A percentile compares a stretch with the other conserved stretches of the same genome.
Conservation (phyloP, 2,888 invertebrate genomes). For the Pseudanteris insignis region DNA sequence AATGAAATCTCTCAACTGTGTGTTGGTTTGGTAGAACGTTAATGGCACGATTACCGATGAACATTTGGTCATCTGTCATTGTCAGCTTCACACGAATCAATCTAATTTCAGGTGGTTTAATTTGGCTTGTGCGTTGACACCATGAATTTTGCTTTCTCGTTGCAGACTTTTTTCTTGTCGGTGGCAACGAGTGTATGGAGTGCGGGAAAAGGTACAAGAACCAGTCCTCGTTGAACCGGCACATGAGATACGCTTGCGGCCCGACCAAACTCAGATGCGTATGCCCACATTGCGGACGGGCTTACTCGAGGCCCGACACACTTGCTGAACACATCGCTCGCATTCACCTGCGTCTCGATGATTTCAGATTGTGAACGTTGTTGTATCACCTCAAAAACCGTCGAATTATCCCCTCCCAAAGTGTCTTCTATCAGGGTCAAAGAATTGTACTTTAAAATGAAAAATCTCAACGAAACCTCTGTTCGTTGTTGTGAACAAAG, state of each 20-base stretch:
- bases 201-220: conserved; percentile 59
- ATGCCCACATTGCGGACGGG: conserved; percentile 56
- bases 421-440: no score
- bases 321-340: conserved; percentile 56
- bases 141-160: conserved; percentile 51
- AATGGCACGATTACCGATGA: neutral
- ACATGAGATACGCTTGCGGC: conserved; percentile 61
- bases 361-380: conserved; percentile 26
- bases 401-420: no score
- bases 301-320: conserved; percentile 57
- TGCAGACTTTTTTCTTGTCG: conserved; percentile 50
- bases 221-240: conserved; percentile 58
- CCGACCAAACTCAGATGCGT: conserved; percentile 53
- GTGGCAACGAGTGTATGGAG: conserved; percentile 50
- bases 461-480: no score
- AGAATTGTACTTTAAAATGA: no score
- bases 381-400: no score
- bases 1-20: conserved; percentile 3
- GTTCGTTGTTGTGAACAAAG: no score
- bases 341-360: conserved; percentile 47
- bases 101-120: conserved; percentile 1
- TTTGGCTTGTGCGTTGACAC: conserved; percentile 42
- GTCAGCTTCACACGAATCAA: conserved; percentile 1
- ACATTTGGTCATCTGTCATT: conserved; percentile 13
- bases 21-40: conserved; percentile 18